These are phyloP conservation scores for Euproctis similis DNA, from an alignment of 2,888 invertebrate species.

Conservation along the genomic window DNA sequence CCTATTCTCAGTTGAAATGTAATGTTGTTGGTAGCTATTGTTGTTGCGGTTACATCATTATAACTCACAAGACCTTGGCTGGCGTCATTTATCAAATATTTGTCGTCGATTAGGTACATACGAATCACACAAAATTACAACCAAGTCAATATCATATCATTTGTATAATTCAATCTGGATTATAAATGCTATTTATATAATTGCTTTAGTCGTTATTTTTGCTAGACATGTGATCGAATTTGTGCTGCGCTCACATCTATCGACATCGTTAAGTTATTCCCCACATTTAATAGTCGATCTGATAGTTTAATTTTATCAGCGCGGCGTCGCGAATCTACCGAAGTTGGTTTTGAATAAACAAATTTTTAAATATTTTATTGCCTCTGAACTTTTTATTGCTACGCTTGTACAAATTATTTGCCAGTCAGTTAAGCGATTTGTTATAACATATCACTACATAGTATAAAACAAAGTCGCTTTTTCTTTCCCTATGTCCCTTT, in stretches of 20 bases:
- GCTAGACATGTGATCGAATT: too few relatives aligned
- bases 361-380: slow-evolving; percentile 15
- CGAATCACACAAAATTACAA: slow-evolving; percentile 11
- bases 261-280: too few relatives aligned
- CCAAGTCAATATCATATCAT: slow-evolving; percentile 16
- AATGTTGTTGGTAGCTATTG: slow-evolving; percentile 38
- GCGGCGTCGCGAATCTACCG: slow-evolving; percentile 16
- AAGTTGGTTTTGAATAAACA: slow-evolving; percentile 27
- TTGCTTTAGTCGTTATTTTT: too few relatives aligned
- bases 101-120: slow-evolving; percentile 30
- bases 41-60: slow-evolving; percentile 55
- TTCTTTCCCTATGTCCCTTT: too few relatives aligned
- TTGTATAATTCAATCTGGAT: slow-evolving; percentile 4
- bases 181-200: too few relatives aligned
- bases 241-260: too few relatives aligned
- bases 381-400: slow-evolving; percentile 9
- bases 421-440: not conserved
- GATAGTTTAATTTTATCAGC: slow-evolving; percentile 17
- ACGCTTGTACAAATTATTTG: slow-evolving; percentile 5
- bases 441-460: too few relatives aligned
- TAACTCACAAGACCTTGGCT: slow-evolving; percentile 44
- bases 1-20: slow-evolving; percentile 31
- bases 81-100: slow-evolving; percentile 45
- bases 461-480: too few relatives aligned
- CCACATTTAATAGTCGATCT: slow-evolving; percentile 16